Evolutionary conservation across 2,888 invertebrate genomes (phyloP).

Genomic region (Theodoxus fluviatilis): DNA sequence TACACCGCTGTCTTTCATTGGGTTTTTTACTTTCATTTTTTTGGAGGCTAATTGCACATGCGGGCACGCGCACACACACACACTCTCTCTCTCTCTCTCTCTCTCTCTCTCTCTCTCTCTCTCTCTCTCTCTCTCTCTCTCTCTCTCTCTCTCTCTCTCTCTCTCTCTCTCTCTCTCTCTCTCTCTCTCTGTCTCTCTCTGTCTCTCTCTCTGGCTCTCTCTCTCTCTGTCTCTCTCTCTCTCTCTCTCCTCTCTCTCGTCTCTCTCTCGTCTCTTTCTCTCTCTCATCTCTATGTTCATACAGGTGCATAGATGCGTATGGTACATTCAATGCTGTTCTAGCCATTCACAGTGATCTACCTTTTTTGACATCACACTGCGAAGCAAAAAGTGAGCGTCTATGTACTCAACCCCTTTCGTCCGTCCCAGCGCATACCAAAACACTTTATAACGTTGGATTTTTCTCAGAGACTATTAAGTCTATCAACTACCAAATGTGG

Average conservation of each 20-base stretch:
- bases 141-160: not conserved
- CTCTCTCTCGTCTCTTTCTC: not conserved
- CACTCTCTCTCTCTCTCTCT: conserved; percentile 6
- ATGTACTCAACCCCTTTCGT: no score
- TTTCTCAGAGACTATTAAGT: no score
- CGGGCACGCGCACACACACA: not conserved
- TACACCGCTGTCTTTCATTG: no score
- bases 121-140: not conserved
- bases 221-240: conserved; percentile 10
- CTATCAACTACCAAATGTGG: no score
- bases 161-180: conserved; percentile 18
- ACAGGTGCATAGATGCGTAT: not conserved
- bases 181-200: conserved; percentile 20
- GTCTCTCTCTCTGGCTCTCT: conserved; percentile 5
- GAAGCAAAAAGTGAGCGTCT: no score
- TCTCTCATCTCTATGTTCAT: not conserved
- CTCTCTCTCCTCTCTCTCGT: not conserved
- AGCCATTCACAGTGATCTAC: no score
- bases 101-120: not conserved
- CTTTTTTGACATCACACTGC: no score
- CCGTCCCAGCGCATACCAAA: no score
- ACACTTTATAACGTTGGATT: no score
- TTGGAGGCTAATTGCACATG: no score
- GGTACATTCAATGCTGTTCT: no score
- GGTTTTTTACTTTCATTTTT: no score